Base-by-base conservation (phyloP, 1,140 invertebrate species). In the Luehdorfia chinensis region DNA sequence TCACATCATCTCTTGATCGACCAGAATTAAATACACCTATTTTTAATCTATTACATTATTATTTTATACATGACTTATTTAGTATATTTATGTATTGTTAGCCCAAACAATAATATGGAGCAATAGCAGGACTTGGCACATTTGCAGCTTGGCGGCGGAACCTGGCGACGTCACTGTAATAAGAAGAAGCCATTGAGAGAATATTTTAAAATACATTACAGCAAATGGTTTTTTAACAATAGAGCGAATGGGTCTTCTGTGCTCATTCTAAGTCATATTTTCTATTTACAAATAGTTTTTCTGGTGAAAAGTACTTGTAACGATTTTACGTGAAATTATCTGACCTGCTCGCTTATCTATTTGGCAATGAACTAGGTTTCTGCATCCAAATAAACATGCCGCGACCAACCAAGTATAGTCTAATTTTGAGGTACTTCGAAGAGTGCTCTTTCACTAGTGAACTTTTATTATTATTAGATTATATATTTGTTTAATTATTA, bases 151-250 rank as follows among this genome's bases (percentile, higher is more conserved):
- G 47, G 74, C 54, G 27, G 72, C 75, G 5, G 75, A 60, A 3
- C 80, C 76, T 15, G 77, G 77, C 46, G 77, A 81, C 44, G 75
- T 80, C 43, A 84, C 79, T 80, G 75, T 4, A 60, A n/a, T n/a
- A 78, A 66, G 51, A 60, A 68, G 59, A 61, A 69, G 49, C 59
- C 47, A 53, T 51, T 52, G 32, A 53, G 50, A 41, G 48, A 47
- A 60, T 41, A 52, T 49, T 50, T 47, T 36, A 58, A 48, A 47
- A 55, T 44, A 44, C 33, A 49, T 50, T 59, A 32, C 43, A 19
- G 47, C 41, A 47, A 54, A 52, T 52, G 52, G 39, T 43, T 43
- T 15, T 16, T 28, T 46, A 46, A 46, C 30, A 46, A 46, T 25
- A 4, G 32, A 45, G 43, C 21, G 14, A 32, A 18, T 49, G n/a